A percentile compares a stretch with the other conserved stretches of the same genome.
Conservation (phyloP, 2,113 vertebrate species). For the Pollachius pollachius region DNA sequence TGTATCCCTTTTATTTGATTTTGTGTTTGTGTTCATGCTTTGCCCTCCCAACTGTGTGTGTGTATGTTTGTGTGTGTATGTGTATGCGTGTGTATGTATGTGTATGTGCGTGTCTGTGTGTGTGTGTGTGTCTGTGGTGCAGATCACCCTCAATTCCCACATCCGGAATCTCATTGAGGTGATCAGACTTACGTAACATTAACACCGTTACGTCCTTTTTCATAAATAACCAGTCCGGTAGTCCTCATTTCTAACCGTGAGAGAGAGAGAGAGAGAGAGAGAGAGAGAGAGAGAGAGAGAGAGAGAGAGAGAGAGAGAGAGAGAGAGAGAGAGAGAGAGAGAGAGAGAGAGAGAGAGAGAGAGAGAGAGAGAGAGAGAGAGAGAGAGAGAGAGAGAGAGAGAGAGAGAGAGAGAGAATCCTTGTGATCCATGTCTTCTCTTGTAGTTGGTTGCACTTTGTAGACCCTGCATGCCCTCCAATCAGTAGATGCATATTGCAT, state of each 20-base stretch:
- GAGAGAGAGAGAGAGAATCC: neutral
- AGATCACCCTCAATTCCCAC: constrained; percentile 84
- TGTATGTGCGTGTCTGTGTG: constrained; percentile 22
- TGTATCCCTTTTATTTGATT: constrained; percentile 51
- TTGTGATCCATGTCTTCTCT: constrained; percentile 2
- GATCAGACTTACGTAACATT: constrained; percentile 71
- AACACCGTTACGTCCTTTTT: constrained; percentile 4
- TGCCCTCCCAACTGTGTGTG: constrained; percentile 48
- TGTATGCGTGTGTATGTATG: constrained; percentile 11
- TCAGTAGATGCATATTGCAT: too few relatives aligned
- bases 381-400: neutral
- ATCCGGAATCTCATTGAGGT: constrained; percentile 83
- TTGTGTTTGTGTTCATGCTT: constrained; percentile 33
- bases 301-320: too few relatives aligned
- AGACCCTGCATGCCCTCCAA: neutral
- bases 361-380: neutral
- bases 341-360: neutral
- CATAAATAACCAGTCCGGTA: constrained; percentile 47
- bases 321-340: neutral
- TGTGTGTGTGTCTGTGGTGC: constrained; percentile 61
- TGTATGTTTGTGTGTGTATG: constrained; percentile 51
- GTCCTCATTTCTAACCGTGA: constrained; percentile 16
- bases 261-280: neutral
- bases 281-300: too few relatives aligned
- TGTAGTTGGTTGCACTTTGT: constrained; percentile 51